phyloP scores from a whole-genome alignment of 2,888 invertebrate genomes.

The Lapara coniferarum region DNA sequence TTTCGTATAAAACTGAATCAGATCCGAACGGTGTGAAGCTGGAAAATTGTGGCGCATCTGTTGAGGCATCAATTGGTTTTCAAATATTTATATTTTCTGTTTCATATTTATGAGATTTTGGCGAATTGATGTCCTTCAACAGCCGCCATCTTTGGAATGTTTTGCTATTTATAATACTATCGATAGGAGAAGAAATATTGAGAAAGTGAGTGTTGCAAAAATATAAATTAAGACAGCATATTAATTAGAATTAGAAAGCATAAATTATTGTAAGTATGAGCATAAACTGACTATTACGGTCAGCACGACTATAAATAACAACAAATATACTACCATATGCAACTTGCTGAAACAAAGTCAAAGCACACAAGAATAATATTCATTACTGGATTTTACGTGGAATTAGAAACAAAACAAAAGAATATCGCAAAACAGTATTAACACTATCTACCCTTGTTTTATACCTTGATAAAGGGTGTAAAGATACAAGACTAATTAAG shows the following conservation, averaged over 20 bases:
- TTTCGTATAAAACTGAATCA: slow-evolving; percentile 19
- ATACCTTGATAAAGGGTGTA: slow-evolving; percentile 4
- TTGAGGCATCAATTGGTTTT: slow-evolving; percentile 10
- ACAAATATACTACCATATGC: too few relatives aligned
- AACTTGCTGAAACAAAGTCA: too few relatives aligned
- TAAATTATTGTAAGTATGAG: too few relatives aligned
- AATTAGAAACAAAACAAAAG: neutral
- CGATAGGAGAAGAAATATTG: neutral
- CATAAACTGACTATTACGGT: too few relatives aligned
- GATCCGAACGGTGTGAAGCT: slow-evolving; percentile 24
- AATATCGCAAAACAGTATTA: neutral
- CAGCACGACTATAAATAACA: too few relatives aligned
- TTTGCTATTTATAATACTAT: neutral
- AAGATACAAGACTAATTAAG: slow-evolving; percentile 18
- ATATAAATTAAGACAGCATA: too few relatives aligned
- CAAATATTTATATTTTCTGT: slow-evolving; percentile 25
- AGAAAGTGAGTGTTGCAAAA: neutral
- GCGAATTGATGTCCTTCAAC: neutral
- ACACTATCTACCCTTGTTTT: slow-evolving; percentile 10
- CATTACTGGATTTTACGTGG: too few relatives aligned
- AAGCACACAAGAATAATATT: too few relatives aligned
- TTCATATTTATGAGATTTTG: neutral
- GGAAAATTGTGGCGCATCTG: slow-evolving; percentile 28
- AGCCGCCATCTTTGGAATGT: neutral
- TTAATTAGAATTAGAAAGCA: too few relatives aligned